Evolutionary conservation across 2,888 invertebrate genomes (phyloP).

Genomic region (Furcula furcula): DNA sequence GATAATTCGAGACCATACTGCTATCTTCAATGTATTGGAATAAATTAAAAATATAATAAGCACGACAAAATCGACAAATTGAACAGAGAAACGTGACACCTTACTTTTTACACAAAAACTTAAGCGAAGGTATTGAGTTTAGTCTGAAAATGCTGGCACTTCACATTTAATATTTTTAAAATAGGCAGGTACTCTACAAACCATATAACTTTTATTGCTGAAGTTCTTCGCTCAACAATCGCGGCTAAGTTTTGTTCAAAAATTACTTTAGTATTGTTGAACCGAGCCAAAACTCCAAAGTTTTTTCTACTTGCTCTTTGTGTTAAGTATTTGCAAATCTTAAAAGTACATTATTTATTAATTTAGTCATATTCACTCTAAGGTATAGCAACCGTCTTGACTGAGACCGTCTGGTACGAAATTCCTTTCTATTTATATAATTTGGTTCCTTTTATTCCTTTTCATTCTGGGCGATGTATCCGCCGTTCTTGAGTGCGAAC

Average conservation of each 20-base stretch:
- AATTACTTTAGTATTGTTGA: slow-evolving; percentile 18
- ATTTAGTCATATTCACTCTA: background rate
- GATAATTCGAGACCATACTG: too few species aligned
- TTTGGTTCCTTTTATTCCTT: slow-evolving; percentile 11
- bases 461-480: slow-evolving; percentile 7
- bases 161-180: slow-evolving; percentile 21
- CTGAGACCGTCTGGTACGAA: slow-evolving; percentile 9
- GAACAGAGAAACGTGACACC: slow-evolving; percentile 9
- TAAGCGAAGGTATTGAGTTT: slow-evolving; percentile 17
- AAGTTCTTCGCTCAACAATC: slow-evolving; percentile 20
- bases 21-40: too few species aligned
- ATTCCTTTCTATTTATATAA: slow-evolving; percentile 17
- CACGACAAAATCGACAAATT: too few species aligned
- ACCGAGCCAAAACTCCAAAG: slow-evolving; percentile 10
- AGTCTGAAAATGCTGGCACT: slow-evolving; percentile 21
- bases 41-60: too few species aligned
- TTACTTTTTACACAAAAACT: slow-evolving; percentile 22
- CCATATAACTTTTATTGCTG: slow-evolving; percentile 28
- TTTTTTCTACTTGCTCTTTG: slow-evolving; percentile 6
- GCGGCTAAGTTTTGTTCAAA: slow-evolving; percentile 16
- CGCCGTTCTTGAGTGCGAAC: background rate
- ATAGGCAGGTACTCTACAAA: slow-evolving; percentile 23
- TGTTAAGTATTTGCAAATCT: slow-evolving; percentile 5
- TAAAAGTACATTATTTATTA: slow-evolving; percentile 5
- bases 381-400: slow-evolving; percentile 1